These are phyloP conservation scores for Agriopis leucophaearia DNA, from an alignment of 2,888 invertebrate species.

Conservation along the genomic window DNA sequence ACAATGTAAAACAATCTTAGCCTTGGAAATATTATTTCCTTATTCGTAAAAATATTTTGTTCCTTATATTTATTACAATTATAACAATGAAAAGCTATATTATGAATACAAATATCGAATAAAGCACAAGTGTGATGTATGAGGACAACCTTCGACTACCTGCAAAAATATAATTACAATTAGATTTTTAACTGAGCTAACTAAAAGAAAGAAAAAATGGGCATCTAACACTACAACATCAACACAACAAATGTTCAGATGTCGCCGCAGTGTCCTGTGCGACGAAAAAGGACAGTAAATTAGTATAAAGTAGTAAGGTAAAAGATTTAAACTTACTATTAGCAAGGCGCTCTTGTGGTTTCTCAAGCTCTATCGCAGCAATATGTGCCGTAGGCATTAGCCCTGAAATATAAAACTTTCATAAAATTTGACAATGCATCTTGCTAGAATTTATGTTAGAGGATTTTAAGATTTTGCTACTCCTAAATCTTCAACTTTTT, in stretches of 20 bases:
- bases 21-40: conserved; percentile 35
- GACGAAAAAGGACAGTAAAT: too few species aligned
- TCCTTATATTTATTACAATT: conserved; percentile 16
- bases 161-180: conserved; percentile 45
- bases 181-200: background rate
- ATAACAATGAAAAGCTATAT: conserved; percentile 44
- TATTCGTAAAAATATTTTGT: conserved; percentile 34
- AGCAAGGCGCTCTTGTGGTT: conserved; percentile 71
- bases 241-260: too few species aligned
- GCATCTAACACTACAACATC: too few species aligned
- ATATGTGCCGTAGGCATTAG: conserved; percentile 76
- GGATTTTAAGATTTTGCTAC: too few species aligned
- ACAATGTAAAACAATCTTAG: conserved; percentile 28
- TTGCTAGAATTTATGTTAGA: background rate
- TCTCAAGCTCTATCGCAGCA: conserved; percentile 70
- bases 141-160: conserved; percentile 45
- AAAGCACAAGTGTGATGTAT: conserved; percentile 44
- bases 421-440: background rate
- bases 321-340: conserved; percentile 59
- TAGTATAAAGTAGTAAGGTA: too few species aligned
- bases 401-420: conserved; percentile 57
- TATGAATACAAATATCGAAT: conserved; percentile 39
- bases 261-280: too few species aligned
- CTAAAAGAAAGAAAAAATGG: too few species aligned
- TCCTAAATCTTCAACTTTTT: too few species aligned